phyloP scores from a whole-genome alignment of 2,797 vertebrate species.

The Notolepis coatsorum region DNA sequence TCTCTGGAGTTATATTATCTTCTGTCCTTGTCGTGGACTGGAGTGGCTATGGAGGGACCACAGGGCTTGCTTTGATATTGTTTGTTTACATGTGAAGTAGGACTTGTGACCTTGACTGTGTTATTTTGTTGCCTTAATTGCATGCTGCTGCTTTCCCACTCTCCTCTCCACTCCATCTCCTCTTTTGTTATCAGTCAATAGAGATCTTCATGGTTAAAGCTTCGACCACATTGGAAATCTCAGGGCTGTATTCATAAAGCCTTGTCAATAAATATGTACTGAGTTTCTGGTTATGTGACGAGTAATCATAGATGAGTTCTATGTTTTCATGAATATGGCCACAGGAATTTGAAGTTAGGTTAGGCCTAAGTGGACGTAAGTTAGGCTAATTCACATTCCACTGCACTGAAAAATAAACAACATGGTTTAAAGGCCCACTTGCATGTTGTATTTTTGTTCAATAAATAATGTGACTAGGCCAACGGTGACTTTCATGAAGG shows the following conservation, averaged over 20 bases:
- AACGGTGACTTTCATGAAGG: too few relatives aligned
- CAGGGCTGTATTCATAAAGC: constrained; percentile 27
- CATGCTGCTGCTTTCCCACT: constrained; percentile 25
- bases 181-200: constrained; percentile 46
- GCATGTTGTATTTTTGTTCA: too few relatives aligned
- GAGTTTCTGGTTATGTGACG: constrained; percentile 22
- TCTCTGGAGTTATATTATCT: constrained; percentile 31
- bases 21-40: constrained; percentile 19
- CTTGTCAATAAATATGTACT: constrained; percentile 33
- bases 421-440: too few relatives aligned
- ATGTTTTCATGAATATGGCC: too few relatives aligned
- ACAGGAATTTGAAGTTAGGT: too few relatives aligned
- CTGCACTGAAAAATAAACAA: too few relatives aligned
- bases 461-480: too few relatives aligned
- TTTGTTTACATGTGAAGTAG: constrained; percentile 62
- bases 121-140: constrained; percentile 46
- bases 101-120: constrained; percentile 43
- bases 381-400: too few relatives aligned
- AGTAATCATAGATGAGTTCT: too few relatives aligned
- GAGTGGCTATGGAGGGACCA: constrained; percentile 3
- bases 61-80: constrained; percentile 22
- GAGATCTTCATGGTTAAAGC: constrained; percentile 39
- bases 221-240: constrained; percentile 16
- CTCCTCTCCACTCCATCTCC: constrained; percentile 25
- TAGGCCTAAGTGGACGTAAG: too few relatives aligned